Evolutionary conservation across 1,140 invertebrate genomes (phyloP).

Genomic region (Araneus ventricosus): DNA sequence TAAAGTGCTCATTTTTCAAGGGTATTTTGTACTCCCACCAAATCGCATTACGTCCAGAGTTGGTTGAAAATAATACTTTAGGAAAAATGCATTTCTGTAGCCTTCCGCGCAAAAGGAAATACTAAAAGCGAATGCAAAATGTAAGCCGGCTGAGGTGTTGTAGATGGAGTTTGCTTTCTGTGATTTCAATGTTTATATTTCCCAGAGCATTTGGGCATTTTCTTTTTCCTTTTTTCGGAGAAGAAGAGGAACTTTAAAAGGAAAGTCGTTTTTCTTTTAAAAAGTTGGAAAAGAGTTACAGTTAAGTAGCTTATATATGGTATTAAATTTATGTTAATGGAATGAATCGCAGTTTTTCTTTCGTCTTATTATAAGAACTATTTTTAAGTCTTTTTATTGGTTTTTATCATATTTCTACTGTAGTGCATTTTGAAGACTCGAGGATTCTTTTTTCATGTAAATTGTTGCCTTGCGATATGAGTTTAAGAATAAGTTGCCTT

Average conservation of each 20-base stretch:
- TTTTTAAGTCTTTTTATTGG: too few relatives aligned
- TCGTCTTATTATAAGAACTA: too few relatives aligned
- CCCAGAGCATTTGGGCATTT: not conserved
- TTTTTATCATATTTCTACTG: too few relatives aligned
- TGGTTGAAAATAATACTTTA: not conserved
- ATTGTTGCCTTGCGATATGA: too few relatives aligned
- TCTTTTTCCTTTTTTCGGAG: not conserved
- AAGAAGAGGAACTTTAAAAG: not conserved
- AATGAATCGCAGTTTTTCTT: not conserved
- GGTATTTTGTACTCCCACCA: not conserved
- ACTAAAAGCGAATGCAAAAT: not conserved
- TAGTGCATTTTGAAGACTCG: too few relatives aligned
- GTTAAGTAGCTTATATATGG: not conserved
- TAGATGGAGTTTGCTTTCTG: not conserved
- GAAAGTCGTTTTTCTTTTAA: not conserved
- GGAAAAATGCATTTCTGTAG: not conserved
- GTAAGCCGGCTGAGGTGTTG: not conserved
- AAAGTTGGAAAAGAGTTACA: not conserved
- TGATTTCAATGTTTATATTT: not conserved
- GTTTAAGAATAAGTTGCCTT: too few relatives aligned
- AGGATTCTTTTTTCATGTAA: too few relatives aligned
- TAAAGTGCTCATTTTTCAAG: not conserved
- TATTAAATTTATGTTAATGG: not conserved
- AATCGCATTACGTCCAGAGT: not conserved
- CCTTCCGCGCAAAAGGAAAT: not conserved